Conservation (phyloP, 2,888 invertebrate genomes). For the Cheiracanthium punctorium region DNA sequence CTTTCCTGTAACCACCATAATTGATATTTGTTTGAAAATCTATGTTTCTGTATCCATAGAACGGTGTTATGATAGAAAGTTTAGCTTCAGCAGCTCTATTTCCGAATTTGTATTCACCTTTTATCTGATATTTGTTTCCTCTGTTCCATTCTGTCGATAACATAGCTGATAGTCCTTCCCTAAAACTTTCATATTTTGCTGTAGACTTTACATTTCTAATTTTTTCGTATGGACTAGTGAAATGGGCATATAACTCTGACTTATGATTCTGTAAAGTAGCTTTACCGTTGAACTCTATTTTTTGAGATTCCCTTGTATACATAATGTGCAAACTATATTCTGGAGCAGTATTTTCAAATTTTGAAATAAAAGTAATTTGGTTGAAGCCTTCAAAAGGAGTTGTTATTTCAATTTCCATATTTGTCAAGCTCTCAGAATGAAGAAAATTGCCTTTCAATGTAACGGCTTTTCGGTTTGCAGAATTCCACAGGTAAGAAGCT, state of each 20-base stretch:
- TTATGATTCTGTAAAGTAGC: background rate
- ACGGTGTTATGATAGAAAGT: conserved; percentile 18
- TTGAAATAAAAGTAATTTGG: background rate
- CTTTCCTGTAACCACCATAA: background rate
- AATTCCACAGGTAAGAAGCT: conserved; percentile 42
- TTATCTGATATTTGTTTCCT: conserved; percentile 10
- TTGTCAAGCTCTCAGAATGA: background rate
- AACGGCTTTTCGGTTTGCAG: conserved; percentile 29
- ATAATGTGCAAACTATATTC: conserved; percentile 3
- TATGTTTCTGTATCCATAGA: conserved; percentile 39
- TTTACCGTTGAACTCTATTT: conserved; percentile 14
- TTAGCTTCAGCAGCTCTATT: conserved; percentile 22
- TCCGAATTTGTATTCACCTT: conserved; percentile 26
- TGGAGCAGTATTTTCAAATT: background rate
- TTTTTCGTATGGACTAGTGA: conserved; percentile 30
- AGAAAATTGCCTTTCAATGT: conserved; percentile 37
- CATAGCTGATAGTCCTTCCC: conserved; percentile 21
- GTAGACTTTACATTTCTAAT: conserved; percentile 24
- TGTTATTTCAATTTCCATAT: conserved; percentile 17
- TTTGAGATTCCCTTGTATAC: conserved; percentile 14
- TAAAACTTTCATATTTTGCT: conserved; percentile 26
- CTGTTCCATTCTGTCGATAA: conserved; percentile 23
- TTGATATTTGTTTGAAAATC: conserved; percentile 4
- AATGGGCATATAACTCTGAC: conserved; percentile 17
- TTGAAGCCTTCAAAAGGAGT: conserved; percentile 48